Conservation (phyloP, 2,113 vertebrate species). For the Enhydra lutris region DNA sequence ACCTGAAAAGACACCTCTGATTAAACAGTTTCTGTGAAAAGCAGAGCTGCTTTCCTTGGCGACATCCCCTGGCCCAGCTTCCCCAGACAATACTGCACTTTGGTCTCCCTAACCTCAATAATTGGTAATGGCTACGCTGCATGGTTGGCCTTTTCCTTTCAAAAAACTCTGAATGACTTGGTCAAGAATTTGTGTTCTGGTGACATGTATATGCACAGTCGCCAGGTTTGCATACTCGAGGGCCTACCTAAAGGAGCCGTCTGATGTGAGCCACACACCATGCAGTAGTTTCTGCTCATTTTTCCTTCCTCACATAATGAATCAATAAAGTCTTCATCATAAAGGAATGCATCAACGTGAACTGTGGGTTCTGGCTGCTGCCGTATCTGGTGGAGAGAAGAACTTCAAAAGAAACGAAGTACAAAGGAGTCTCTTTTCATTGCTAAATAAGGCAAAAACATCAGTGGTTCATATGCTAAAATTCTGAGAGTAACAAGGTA, state of each 20-base stretch:
- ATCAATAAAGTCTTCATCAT: constrained; percentile 92
- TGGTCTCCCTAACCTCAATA: background rate
- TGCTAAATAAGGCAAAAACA: constrained; percentile 67
- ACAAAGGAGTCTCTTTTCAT: constrained; percentile 66
- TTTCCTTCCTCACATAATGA: constrained; percentile 90
- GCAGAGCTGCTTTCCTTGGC: background rate
- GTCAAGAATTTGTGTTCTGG: background rate
- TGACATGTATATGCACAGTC: background rate
- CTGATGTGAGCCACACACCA: constrained; percentile 88
- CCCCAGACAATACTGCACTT: background rate
- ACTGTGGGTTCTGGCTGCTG: constrained; percentile 84
- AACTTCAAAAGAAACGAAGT: constrained; percentile 66
- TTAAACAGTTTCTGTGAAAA: constrained; percentile 28
- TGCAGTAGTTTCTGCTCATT: constrained; percentile 93
- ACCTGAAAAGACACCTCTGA: background rate
- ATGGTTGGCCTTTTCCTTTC: background rate
- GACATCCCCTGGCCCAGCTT: background rate
- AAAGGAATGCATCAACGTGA: constrained; percentile 94
- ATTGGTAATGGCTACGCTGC: background rate
- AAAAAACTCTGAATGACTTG: background rate
- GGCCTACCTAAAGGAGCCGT: constrained; percentile 89
- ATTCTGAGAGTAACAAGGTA: constrained; percentile 21
- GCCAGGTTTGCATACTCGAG: constrained; percentile 36
- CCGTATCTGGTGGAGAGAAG: constrained; percentile 84
- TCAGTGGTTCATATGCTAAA: constrained; percentile 40